Evolutionary conservation across 2,888 invertebrate genomes (phyloP), one percentile per base, ranked within the genome.

Genomic region (Parascotia fuliginaria): DNA sequence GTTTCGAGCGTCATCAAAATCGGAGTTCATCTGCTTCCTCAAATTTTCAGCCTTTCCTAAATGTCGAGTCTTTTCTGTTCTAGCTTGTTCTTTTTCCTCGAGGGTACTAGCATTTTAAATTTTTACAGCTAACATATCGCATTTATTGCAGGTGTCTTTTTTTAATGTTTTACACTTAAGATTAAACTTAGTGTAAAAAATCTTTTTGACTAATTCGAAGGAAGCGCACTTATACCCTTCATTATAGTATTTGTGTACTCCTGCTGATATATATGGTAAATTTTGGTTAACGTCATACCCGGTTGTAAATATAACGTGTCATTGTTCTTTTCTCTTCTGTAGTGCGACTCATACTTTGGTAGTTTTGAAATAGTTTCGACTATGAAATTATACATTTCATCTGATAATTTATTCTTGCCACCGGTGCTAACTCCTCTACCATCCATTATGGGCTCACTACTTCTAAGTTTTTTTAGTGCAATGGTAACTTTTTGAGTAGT

Each of bases 341-440:
- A 57, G 29, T 54, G 57, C 11, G 55, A 59, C 13, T 46, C 52
- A 43, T 59, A 59, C 19, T 59, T 52, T 31, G 55, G 55, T 31
- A 55, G 41, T 42, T 55, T 59, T 15, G 29, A 28, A 55, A 52
- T 55, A 45, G 16, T 42, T 31, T 52, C 47, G 24, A 52, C 36
- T 15, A 48, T 42, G 38, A 59, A 49, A 33, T 55, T 42, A 34
- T 19, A 39, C 12, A 14, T 29, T 34, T 48, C 43, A 39, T 44
- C 38, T 36, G 52, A 34, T 34, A 48, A 41, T 44, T 52, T 56
- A 49, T 53, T 56, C 42, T 19, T 36, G 29, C 52, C 52, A 31
- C 42, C 48, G 41, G 36, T 42, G 14, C 14, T 47, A 24, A 41
- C 42, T 44, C 55, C 55, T 47, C 55, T 51, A 29, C 14, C 29